Conservation (phyloP, 1,140 invertebrate species). For the Drosophila parvula region DNA sequence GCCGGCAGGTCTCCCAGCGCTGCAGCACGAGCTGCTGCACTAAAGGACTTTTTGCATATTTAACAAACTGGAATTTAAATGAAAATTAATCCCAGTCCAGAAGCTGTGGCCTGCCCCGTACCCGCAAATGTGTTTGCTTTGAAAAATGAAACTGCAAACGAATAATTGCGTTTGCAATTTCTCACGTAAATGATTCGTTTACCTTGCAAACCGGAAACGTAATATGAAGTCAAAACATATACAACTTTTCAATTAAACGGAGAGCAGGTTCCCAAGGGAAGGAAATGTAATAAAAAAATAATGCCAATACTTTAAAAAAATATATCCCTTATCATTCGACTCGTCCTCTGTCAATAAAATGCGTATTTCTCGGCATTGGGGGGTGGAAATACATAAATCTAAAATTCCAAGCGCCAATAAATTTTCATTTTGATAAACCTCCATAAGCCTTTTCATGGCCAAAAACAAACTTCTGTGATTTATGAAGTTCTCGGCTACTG, state of each 20-base stretch:
- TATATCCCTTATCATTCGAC: constrained; percentile 27
- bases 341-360: constrained; percentile 50
- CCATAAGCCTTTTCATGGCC: constrained; percentile 80
- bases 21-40: constrained; percentile 4
- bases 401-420: constrained; percentile 75
- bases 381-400: constrained; percentile 70
- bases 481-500: constrained; percentile 74
- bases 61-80: constrained; percentile 73
- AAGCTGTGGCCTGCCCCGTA: not conserved
- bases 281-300: not conserved
- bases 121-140: constrained; percentile 41
- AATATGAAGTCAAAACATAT: constrained; percentile 23
- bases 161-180: constrained; percentile 24
- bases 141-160: constrained; percentile 40
- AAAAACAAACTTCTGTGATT: constrained; percentile 80
- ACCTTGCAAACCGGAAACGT: not conserved
- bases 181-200: constrained; percentile 17
- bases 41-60: constrained; percentile 63
- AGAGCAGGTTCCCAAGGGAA: not conserved
- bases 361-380: constrained; percentile 20
- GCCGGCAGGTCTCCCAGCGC: not conserved
- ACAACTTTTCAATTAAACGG: constrained; percentile 5
- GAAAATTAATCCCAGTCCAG: constrained; percentile 66
- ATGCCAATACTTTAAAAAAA: constrained; percentile 7
- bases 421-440: constrained; percentile 82